Evolutionary conservation across 2,113 vertebrate genomes (phyloP).

Genomic region (Rhinichthys klamathensis): DNA sequence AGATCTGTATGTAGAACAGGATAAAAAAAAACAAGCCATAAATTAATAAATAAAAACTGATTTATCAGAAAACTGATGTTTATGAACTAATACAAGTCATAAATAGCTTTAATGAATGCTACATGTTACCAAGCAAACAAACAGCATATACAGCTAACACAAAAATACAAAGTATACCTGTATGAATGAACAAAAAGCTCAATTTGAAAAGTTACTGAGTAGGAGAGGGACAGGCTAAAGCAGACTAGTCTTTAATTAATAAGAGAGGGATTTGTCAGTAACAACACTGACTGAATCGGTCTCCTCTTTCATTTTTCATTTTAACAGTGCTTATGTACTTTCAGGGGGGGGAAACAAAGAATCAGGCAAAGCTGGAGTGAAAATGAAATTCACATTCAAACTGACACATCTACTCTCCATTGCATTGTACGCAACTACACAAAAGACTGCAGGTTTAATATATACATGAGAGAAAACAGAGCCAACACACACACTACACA

Average conservation of each 20-base stretch:
- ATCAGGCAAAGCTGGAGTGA: slow-evolving; percentile 39
- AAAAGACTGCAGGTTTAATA: slow-evolving; percentile 8
- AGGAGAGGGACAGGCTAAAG: slow-evolving; percentile 44
- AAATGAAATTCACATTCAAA: background rate
- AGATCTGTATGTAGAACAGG: background rate
- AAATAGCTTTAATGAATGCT: background rate
- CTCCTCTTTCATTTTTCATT: slow-evolving; percentile 59
- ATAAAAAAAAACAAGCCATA: background rate
- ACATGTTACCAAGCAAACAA: background rate
- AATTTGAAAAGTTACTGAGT: slow-evolving; percentile 15
- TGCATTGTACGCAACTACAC: slow-evolving; percentile 3
- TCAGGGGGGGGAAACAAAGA: slow-evolving; percentile 65
- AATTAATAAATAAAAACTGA: background rate
- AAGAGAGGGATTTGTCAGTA: slow-evolving; percentile 57
- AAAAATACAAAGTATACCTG: background rate
- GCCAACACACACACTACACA: slow-evolving; percentile 6
- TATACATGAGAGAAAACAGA: slow-evolving; percentile 19
- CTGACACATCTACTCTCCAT: slow-evolving; percentile 20
- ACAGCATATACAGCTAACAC: slow-evolving; percentile 25
- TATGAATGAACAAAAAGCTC: background rate
- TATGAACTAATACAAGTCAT: background rate
- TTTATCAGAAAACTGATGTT: background rate
- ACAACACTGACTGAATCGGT: slow-evolving; percentile 50
- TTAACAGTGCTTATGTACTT: slow-evolving; percentile 66
- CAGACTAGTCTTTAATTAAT: slow-evolving; percentile 61